Evolutionary conservation across 2,888 invertebrate genomes (phyloP), one percentile per base, ranked within the genome.

Genomic region (Julus scandinavius): DNA sequence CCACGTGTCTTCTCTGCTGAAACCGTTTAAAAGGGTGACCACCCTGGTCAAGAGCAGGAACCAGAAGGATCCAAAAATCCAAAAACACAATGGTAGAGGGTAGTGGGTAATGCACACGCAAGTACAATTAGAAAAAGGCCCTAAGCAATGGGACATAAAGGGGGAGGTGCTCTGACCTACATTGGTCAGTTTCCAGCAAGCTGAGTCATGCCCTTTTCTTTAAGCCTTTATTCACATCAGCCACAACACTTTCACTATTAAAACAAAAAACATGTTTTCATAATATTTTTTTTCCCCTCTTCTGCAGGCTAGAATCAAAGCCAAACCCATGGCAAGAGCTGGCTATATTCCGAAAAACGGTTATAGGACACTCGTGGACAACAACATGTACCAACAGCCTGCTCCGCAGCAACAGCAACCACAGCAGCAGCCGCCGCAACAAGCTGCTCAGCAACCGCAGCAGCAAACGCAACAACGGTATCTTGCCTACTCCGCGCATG

Each of bases 241-340:
- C 29, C 29, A 29, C 29, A 29, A 29, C 0, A 29, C 29, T 29
- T 29, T 29, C 29, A 29, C 29, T 29, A 29, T n/a, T 50, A 1
- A 3, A 49, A 45, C n/a, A 9, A n/a, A 86, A 86, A 29, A 29
- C 29, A 29, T 29, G 29, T 29, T 29, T 29, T 29, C 29, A 29
- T 29, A 1, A 2, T 11, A 1, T 0, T 11, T 5, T 20, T 20
- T 72, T 20, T 29, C 83, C 72, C 80, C 87, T 88, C 86, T 89
- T 72, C 91, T 90, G 29, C 89, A 93, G 93, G 93, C 97, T 85
- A 94, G 97, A 90, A 97, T 97, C 91, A 97, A 97, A 93, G 96
- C 96, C 90, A 96, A 96, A 92, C 96, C 96, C 90, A 91, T 93
- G 88, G 91, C 92, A 5, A 91, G 96, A 94, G 94, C 95, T 95